Evolutionary conservation across 2,113 vertebrate genomes (phyloP).

Genomic region (Okapia johnstoni): DNA sequence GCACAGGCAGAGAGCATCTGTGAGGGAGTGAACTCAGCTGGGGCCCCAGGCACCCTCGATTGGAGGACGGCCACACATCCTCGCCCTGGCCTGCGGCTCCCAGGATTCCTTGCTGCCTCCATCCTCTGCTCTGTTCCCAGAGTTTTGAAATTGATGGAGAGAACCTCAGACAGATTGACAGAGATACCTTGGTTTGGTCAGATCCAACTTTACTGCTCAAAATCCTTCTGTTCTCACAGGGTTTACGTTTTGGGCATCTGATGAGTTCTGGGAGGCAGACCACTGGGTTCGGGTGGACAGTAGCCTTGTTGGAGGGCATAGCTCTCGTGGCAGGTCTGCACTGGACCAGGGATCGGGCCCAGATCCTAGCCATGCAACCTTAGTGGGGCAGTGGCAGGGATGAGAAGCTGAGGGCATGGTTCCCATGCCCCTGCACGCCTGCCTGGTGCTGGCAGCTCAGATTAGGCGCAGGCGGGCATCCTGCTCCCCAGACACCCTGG

Average conservation of each 20-base stretch:
- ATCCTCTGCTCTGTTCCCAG: not conserved
- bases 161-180: not conserved
- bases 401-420: not conserved
- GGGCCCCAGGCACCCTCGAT: not conserved
- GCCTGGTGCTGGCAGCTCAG: not conserved
- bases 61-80: not conserved
- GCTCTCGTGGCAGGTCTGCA: not conserved
- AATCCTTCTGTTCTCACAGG: not conserved
- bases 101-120: not conserved
- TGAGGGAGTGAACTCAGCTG: not conserved
- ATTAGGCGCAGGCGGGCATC: not conserved
- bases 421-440: fast-evolving
- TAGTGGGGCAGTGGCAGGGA: not conserved
- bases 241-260: not conserved
- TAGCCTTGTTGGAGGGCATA: not conserved
- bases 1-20: not conserved
- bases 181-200: not conserved
- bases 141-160: not conserved
- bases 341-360: not conserved
- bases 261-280: not conserved
- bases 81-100: fast-evolving
- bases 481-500: not conserved
- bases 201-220: not conserved
- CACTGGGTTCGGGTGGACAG: not conserved
- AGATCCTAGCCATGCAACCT: not conserved